Percentiles rank a stretch among this genome's conserved stretches.
Conservation (phyloP, 2,113 vertebrate genomes). For the Cyprinodon brontotheroides region DNA sequence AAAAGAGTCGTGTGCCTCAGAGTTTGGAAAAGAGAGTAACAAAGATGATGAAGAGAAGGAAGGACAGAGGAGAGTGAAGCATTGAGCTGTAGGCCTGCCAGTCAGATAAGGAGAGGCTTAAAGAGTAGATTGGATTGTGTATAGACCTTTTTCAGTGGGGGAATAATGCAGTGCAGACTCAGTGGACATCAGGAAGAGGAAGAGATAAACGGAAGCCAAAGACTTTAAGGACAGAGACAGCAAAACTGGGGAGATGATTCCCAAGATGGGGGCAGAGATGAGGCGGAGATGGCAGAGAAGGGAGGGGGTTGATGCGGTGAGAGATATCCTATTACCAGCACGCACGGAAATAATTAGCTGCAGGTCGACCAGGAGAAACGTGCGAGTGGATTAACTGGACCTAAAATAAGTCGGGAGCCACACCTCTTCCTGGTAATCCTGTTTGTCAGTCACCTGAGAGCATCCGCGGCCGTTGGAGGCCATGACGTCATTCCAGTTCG, state of each 20-base stretch:
- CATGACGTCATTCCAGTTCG: conserved; percentile 75
- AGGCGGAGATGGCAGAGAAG: conserved; percentile 19
- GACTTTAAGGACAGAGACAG: conserved; percentile 44
- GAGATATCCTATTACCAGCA: conserved; percentile 55
- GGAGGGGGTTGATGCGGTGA: conserved; percentile 28
- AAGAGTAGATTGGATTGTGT: conserved; percentile 68
- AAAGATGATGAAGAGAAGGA: conserved; percentile 22
- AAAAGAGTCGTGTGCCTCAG: conserved; percentile 40
- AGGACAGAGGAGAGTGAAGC: conserved; percentile 47
- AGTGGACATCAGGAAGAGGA: conserved; percentile 46
- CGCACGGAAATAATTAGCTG: conserved; percentile 65
- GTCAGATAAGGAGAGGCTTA: conserved; percentile 72
- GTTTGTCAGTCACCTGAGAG: conserved; percentile 36
- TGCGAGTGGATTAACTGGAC: conserved; percentile 56
- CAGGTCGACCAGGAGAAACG: conserved; percentile 36
- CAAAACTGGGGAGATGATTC: conserved; percentile 44
- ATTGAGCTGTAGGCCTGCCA: conserved; percentile 64
- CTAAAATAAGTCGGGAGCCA: conserved; percentile 52
- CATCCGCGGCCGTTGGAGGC: conserved; percentile 28
- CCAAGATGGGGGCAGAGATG: conserved; percentile 45
- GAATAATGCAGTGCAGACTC: conserved; percentile 50
- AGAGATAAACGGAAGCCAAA: conserved; percentile 50
- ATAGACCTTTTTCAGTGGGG: conserved; percentile 44
- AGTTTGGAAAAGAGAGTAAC: conserved; percentile 42
- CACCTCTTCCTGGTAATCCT: conserved; percentile 41